A percentile compares a stretch with the other conserved stretches of the same genome.
These are phyloP conservation scores for Siniperca knerii DNA, from an alignment of 2,113 vertebrate genomes.

Conservation along the genomic window DNA sequence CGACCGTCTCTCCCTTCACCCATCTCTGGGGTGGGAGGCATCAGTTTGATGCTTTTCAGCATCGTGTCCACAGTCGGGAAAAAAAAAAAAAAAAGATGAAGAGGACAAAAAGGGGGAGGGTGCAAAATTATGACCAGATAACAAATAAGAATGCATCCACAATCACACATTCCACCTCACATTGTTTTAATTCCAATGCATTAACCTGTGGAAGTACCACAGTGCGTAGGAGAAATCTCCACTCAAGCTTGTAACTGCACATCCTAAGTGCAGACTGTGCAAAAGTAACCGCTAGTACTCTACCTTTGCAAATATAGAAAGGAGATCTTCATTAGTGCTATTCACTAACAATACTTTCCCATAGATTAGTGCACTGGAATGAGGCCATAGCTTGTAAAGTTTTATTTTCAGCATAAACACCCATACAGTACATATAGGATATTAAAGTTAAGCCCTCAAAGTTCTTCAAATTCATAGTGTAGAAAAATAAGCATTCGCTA, in stretches of 20 bases:
- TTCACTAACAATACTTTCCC: conserved; percentile 50
- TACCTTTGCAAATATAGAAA: conserved; percentile 23
- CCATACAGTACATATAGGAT: conserved; percentile 48
- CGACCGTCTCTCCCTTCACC: conserved; percentile 18
- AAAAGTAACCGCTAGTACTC: conserved; percentile 27
- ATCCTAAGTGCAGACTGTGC: conserved; percentile 1
- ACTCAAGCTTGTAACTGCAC: conserved; percentile 31
- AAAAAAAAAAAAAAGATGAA: background rate
- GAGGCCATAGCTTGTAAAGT: conserved; percentile 22
- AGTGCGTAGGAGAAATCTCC: conserved; percentile 24
- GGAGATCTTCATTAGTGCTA: conserved; percentile 48
- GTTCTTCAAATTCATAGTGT: conserved; percentile 75
- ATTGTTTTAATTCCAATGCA: conserved; percentile 64
- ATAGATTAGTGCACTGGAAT: conserved; percentile 70
- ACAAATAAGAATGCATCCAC: conserved; percentile 26
- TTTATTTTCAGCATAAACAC: conserved; percentile 39
- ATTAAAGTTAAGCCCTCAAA: conserved; percentile 45
- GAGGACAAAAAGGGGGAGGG: conserved; percentile 4
- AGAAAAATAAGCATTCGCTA: conserved; percentile 25
- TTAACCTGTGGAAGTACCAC: conserved; percentile 62
- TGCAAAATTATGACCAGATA: background rate
- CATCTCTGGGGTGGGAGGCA: conserved; percentile 41
- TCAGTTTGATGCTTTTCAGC: conserved; percentile 60
- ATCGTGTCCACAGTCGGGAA: conserved; percentile 60
- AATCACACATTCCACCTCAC: conserved; percentile 48